Conservation (phyloP, 53 echinoderm and acorn worm species). For the Actinopyga echinites region DNA sequence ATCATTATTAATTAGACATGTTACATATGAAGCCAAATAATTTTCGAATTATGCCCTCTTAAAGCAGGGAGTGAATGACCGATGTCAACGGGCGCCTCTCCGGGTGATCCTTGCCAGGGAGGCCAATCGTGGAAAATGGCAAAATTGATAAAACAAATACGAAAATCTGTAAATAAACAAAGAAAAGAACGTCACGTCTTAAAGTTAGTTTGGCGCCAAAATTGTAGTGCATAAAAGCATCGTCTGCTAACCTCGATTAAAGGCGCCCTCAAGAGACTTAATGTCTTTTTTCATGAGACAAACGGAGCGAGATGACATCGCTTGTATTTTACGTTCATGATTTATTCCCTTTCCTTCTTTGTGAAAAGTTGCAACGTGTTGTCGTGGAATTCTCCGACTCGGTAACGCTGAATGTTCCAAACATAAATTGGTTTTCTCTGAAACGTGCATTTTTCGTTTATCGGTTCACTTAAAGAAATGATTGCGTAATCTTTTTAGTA, state of each 20-base stretch:
- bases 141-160: constrained; percentile 35
- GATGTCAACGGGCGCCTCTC: constrained; percentile 25
- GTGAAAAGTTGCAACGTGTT: too few relatives aligned
- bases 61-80: constrained; percentile 17
- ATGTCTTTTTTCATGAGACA: constrained; percentile 15
- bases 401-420: too few relatives aligned
- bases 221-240: constrained; percentile 34
- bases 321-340: too few relatives aligned
- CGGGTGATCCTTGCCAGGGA: constrained; percentile 7
- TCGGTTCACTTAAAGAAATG: too few relatives aligned
- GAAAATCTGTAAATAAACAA: constrained; percentile 33
- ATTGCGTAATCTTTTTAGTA: too few relatives aligned
- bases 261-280: constrained; percentile 26
- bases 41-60: not conserved
- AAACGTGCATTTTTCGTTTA: too few relatives aligned
- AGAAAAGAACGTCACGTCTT: constrained; percentile 28
- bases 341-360: too few relatives aligned
- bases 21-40: too few relatives aligned
- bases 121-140: constrained; percentile 33
- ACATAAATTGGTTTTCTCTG: too few relatives aligned
- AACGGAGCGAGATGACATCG: too few relatives aligned
- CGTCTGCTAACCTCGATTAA: constrained; percentile 42
- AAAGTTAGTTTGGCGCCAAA: constrained; percentile 33
- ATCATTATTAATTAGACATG: too few relatives aligned
- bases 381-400: too few relatives aligned